Conservation (phyloP, 2,113 vertebrate species). For the Muntiacus reevesi region DNA sequence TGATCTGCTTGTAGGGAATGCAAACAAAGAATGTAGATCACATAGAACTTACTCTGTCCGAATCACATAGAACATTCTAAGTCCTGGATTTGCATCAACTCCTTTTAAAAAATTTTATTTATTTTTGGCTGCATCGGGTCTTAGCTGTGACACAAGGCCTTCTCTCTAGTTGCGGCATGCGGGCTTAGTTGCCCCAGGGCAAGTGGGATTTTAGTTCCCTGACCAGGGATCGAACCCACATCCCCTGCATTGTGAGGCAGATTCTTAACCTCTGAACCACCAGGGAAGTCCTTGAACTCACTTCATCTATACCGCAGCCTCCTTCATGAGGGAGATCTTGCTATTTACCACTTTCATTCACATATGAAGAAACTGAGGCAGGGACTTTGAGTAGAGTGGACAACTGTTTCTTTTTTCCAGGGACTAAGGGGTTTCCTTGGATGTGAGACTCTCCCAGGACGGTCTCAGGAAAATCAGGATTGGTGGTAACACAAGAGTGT, state of each 20-base stretch:
- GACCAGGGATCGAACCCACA: not conserved
- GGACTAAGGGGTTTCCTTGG: not conserved
- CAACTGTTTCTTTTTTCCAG: not conserved
- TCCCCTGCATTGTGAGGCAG: not conserved
- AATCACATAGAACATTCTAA: not conserved
- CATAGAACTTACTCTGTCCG: fast-evolving
- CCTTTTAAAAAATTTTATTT: not conserved
- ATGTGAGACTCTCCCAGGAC: not conserved
- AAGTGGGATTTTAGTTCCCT: not conserved
- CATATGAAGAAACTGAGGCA: not conserved
- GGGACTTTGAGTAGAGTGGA: not conserved
- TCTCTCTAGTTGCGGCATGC: fast-evolving
- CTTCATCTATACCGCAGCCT: not conserved
- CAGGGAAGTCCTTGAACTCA: not conserved
- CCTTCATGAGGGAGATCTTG: fast-evolving
- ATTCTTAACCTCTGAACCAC: not conserved
- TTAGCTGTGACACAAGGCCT: not conserved
- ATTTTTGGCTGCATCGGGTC: not conserved
- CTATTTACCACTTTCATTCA: not conserved
- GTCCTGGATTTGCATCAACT: too few relatives aligned
- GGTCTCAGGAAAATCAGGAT: not conserved
- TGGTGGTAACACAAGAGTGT: not conserved
- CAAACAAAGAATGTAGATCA: not conserved
- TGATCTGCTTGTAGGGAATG: not conserved
- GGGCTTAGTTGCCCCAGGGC: not conserved